Conservation (phyloP, 2,113 vertebrate genomes). For the Coracopsis vasa region DNA sequence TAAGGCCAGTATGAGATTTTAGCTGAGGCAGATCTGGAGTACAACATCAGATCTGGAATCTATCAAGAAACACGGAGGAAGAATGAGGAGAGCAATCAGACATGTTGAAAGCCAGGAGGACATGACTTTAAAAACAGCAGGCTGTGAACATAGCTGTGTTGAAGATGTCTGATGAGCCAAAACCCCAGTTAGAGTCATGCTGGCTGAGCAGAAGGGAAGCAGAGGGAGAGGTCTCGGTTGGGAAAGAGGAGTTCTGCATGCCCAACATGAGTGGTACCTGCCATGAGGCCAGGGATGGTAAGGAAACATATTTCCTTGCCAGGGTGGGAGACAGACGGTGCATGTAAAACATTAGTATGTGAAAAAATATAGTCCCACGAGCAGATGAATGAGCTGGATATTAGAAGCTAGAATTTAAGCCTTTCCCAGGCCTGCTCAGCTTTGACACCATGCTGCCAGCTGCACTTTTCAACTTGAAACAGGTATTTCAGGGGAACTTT, state of each 20-base stretch:
- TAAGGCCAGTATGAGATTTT: not conserved
- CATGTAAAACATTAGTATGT: not conserved
- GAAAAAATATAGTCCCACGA: not conserved
- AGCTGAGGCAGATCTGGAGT: not conserved
- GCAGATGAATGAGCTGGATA: not conserved
- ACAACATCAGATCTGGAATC: slow-evolving; percentile 18
- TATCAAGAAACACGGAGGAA: not conserved
- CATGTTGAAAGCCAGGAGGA: slow-evolving; percentile 33
- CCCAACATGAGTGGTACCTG: not conserved
- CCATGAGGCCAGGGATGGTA: not conserved
- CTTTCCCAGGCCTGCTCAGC: not conserved
- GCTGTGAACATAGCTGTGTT: slow-evolving; percentile 15
- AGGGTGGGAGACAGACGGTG: not conserved
- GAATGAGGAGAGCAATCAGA: slow-evolving; percentile 11
- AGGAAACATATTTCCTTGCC: not conserved
- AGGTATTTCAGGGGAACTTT: slow-evolving; percentile 1
- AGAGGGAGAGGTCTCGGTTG: not conserved
- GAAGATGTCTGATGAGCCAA: not conserved
- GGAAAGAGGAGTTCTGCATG: not conserved
- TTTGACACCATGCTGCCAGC: slow-evolving; percentile 10
- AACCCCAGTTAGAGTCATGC: not conserved
- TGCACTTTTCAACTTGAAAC: not conserved
- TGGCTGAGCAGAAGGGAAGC: not conserved
- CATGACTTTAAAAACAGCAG: not conserved
- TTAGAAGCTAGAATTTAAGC: not conserved